Evolutionary conservation across 23 tunicate genomes (phyloP), one percentile per base, ranked within the genome.

Genomic region (Trididemnum miniatum): DNA sequence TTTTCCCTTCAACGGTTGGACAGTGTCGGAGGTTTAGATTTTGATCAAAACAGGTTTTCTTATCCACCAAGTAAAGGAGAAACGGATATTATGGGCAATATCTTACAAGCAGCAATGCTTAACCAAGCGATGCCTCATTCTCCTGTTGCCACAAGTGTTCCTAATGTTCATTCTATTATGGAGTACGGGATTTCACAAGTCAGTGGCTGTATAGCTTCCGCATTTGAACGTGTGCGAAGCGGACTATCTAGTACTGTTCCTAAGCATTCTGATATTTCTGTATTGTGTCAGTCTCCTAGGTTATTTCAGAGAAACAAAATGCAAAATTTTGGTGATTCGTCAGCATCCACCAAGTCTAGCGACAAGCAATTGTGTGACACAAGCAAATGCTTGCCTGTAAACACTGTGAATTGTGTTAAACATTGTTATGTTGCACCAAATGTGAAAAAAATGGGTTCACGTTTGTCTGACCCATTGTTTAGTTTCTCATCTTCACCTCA

Each of bases 1-100:
- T 3, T 62, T 62, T 62, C 67, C 3, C 29, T 74, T 37, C 59
- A 74, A 34, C 26, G 79, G 12, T 74, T 74, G 79, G 79, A 74
- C 60, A 74, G 79, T 38, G 79, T 74, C 12, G 79, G 79, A 9
- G 79, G 79, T 74, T 2, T 24, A 2, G 59, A 36, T 12, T 39
- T n/a, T 71, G 76, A 71, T 26, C 76, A 12, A 2, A 18, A 3
- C 31, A 31, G 76, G 7, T 71, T 71, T 71, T 71, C 76, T 31
- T 71, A 71, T 34, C 76, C 79, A 7, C 59, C 79, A 37, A 37
- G 31, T 29, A 37, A 74, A 74, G 33, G 37, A 7, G 39, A 74
- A 5, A 23, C 35, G 59, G 27, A 38, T 29, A 2, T 74, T 2
- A 39, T 27, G 30, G 59, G 79, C 12, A 74, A 39, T 74, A 2